Evolutionary conservation across 2,797 vertebrate species (phyloP).

Genomic region (Spheniscus humboldti): DNA sequence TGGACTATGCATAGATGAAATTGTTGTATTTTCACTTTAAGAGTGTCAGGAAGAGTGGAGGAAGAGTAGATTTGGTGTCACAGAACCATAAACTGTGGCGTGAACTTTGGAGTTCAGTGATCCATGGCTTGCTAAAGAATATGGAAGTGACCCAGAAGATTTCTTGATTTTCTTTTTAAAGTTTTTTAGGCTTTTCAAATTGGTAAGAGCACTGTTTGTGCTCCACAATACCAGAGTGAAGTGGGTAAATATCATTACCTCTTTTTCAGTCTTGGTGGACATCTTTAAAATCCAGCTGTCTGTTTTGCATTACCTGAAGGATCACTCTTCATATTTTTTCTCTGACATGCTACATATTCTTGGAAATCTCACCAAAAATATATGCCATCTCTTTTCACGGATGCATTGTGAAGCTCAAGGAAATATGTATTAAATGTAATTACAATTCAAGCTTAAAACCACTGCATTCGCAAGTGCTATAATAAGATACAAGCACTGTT

Average conservation of each 20-base stretch:
- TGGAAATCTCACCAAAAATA: neutral
- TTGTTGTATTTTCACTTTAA: neutral
- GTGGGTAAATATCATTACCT: neutral
- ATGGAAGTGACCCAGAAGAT: neutral
- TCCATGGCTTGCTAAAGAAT: neutral
- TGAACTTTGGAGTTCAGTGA: neutral
- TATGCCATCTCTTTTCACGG: neutral
- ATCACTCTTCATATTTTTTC: neutral
- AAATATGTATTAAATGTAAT: neutral
- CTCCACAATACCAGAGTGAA: neutral
- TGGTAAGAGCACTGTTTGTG: neutral
- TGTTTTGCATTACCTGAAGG: neutral
- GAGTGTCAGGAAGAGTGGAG: neutral
- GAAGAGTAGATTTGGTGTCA: neutral
- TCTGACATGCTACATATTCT: neutral
- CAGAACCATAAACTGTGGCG: neutral
- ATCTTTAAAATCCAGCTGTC: neutral
- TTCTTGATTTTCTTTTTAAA: fast-evolving
- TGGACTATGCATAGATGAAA: neutral
- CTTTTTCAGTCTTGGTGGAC: neutral
- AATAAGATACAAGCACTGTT: neutral
- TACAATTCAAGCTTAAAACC: neutral
- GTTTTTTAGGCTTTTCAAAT: neutral
- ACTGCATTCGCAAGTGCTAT: neutral
- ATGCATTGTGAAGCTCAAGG: neutral